Conservation (phyloP, 2,113 vertebrate genomes). For the Protomyctophum bolini region DNA sequence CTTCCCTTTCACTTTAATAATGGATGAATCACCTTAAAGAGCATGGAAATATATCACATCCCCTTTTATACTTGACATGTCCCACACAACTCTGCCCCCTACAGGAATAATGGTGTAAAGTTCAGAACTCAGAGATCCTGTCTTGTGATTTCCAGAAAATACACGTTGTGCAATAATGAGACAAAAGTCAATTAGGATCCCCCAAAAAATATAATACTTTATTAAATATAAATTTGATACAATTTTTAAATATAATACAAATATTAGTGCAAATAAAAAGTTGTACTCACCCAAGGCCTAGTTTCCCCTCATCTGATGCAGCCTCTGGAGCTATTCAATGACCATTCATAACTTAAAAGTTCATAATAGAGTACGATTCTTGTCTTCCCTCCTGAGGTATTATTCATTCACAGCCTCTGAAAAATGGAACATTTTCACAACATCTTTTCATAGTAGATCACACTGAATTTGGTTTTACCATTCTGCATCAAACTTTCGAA, state of each 20-base stretch:
- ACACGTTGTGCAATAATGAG: conserved; percentile 6
- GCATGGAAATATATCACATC: too few species aligned
- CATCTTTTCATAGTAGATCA: not conserved
- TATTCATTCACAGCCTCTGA: not conserved
- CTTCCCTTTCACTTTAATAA: too few species aligned
- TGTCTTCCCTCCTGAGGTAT: too few species aligned
- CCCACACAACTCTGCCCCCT: too few species aligned
- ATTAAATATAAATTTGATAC: conserved; percentile 34
- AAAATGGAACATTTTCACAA: not conserved
- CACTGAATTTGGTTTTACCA: not conserved
- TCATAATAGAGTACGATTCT: not conserved
- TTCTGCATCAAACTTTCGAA: too few species aligned
- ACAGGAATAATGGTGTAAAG: too few species aligned
- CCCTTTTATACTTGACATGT: too few species aligned
- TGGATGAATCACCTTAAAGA: too few species aligned
- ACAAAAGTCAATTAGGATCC: conserved; percentile 6
- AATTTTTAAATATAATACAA: not conserved
- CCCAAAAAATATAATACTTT: conserved; percentile 24
- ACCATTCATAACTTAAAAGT: not conserved
- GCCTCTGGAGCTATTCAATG: not conserved
- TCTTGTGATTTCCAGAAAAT: too few species aligned
- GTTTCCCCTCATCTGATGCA: not conserved
- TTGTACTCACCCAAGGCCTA: conserved; percentile 49
- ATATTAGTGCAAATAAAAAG: not conserved
- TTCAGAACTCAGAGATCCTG: too few species aligned